Percentiles rank a stretch among this genome's conserved stretches.
Conservation (phyloP, 1,140 invertebrate species). For the Kradibia gibbosae region DNA sequence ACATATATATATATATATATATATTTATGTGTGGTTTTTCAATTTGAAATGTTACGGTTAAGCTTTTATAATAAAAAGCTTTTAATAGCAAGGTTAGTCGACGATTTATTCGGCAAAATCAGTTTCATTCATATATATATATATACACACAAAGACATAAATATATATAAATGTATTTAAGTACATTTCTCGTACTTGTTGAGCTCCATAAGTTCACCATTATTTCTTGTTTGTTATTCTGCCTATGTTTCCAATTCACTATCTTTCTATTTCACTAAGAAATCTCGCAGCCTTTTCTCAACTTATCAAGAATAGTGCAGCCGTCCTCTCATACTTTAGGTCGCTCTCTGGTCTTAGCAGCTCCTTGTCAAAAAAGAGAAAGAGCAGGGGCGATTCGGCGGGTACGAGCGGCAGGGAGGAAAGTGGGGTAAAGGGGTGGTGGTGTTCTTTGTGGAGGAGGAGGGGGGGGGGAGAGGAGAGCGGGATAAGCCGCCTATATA, state of each 20-base stretch:
- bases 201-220: background rate
- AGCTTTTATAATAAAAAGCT: background rate
- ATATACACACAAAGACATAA: too few species aligned
- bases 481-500: constrained; percentile 34
- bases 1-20: too few species aligned
- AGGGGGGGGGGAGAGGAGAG: background rate
- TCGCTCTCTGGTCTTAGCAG: background rate
- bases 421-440: too few species aligned
- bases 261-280: background rate
- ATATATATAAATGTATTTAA: too few species aligned
- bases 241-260: background rate
- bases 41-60: background rate
- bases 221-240: background rate
- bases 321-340: background rate
- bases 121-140: too few species aligned
- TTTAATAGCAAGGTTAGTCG: background rate
- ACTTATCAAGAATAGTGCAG: constrained; percentile 15
- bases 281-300: constrained; percentile 13
- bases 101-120: background rate
- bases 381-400: too few species aligned
- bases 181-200: background rate
- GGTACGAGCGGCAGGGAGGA: too few species aligned
- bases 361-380: background rate
- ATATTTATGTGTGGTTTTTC: too few species aligned
- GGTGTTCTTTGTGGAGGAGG: too few species aligned